Conservation (phyloP, 2,113 vertebrate species). For the Polyodon spathula region DNA sequence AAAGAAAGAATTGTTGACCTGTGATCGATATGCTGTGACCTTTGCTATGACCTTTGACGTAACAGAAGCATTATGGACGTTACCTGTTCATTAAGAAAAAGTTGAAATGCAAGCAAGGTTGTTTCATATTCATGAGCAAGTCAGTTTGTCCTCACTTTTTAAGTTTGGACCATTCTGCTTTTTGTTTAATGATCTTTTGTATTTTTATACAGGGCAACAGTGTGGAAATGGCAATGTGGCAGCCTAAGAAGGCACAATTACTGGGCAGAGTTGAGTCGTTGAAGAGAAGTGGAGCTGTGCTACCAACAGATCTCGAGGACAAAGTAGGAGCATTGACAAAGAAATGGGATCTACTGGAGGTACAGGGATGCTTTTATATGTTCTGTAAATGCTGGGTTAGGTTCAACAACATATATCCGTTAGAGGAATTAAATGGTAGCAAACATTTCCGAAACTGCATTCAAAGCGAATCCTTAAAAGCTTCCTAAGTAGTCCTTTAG, state of each 20-base stretch:
- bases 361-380: constrained; percentile 40
- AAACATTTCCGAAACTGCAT: neutral
- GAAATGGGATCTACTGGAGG: constrained; percentile 89
- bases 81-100: no score
- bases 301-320: constrained; percentile 72
- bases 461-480: constrained; percentile 1
- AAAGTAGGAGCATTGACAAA: constrained; percentile 80
- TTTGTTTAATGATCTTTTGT: no score
- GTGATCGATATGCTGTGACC: no score
- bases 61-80: neutral
- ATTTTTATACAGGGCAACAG: constrained; percentile 65
- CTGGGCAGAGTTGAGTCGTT: constrained; percentile 77
- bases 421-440: neutral
- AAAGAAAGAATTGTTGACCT: no score
- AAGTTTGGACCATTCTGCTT: no score
- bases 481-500: constrained; percentile 4
- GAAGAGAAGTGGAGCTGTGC: constrained; percentile 69
- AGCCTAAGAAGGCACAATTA: constrained; percentile 71
- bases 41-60: no score
- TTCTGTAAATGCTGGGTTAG: no score
- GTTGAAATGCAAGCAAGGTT: no score
- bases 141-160: no score
- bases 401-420: no score
- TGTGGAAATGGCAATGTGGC: constrained; percentile 82
- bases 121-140: no score